These are phyloP conservation scores for Colistium nudipinnis DNA, from an alignment of 2,113 vertebrate species.

Conservation along the genomic window DNA sequence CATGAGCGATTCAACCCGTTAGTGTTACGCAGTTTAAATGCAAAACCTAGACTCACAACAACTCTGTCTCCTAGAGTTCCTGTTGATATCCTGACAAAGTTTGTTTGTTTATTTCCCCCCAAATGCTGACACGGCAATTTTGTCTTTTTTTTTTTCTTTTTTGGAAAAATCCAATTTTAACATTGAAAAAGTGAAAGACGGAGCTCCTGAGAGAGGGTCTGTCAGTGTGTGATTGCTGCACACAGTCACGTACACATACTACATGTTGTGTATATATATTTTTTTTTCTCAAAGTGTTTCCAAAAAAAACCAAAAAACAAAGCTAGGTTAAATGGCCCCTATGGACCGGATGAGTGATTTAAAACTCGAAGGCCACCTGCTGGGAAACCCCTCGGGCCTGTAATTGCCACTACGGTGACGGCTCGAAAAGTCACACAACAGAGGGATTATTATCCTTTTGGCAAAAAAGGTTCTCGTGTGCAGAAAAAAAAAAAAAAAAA, in stretches of 20 bases:
- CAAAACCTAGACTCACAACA: no score
- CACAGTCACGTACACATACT: constrained; percentile 5
- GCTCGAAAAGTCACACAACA: constrained; percentile 61
- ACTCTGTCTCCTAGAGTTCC: no score
- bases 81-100: no score
- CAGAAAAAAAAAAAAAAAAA: constrained; percentile 48
- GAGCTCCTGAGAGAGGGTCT: background rate
- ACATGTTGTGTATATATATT: background rate
- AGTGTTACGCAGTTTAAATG: no score
- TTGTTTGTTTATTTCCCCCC: no score
- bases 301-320: constrained; percentile 43
- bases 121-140: no score
- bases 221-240: background rate
- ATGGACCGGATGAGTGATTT: constrained; percentile 60
- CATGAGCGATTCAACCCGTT: no score
- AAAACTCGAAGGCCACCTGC: constrained; percentile 69
- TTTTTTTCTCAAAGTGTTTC: constrained; percentile 9
- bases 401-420: constrained; percentile 68
- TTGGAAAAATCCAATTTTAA: no score
- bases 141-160: no score
- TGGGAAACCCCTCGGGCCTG: constrained; percentile 52
- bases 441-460: constrained; percentile 65
- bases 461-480: constrained; percentile 53
- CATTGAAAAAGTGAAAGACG: no score
- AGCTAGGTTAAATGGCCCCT: constrained; percentile 65